Evolutionary conservation across 2,113 vertebrate genomes (phyloP), one percentile per base, ranked within the genome.

Genomic region (Tragelaphus imberbis): DNA sequence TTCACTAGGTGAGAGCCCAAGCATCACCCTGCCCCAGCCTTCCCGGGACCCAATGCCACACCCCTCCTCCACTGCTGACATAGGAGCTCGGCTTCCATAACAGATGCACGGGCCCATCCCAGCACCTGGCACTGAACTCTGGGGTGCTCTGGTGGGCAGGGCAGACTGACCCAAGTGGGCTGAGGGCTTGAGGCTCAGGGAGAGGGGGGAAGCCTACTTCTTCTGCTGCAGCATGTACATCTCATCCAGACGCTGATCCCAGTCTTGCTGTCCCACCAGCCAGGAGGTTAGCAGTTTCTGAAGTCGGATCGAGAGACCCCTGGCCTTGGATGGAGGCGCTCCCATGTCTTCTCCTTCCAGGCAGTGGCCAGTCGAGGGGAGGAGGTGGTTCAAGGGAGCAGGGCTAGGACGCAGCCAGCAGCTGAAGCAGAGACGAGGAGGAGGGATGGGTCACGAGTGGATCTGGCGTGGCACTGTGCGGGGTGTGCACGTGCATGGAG

Each of bases 181-280:
- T 2, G 89, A 25, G 53, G 33, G 21, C 17, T 27, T 36, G 8
- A 27, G 47, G 77, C 11, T 13, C 15, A 2, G 58, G 2, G 49
- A 51, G 17, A 25, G 30, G 36, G 25, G 53, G 3, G 14, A 16
- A 2, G 19, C 97, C 53, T 98, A 99, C 99, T 98, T 99, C 97
- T 99, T 98, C 97, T 99, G 98, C 53, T 99, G 99, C 17, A 98
- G 95, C 97, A 99, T 98, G 85, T 98, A 94, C 40, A 97, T 98
- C 95, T 99, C 97, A 28, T 99, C 98, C 96, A 98, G 91, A 80
- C 79, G 94, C 96, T 98, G 98, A 56, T 97, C 84, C 97, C 98
- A 97, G 92, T 97, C 96, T 65, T 98, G 97, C 80, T 97, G 96
- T 96, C 97, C 93, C 87, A 88, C 92, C 49, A 98, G 19, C 93